Evolutionary conservation across 2,888 invertebrate genomes (phyloP), one percentile per base, ranked within the genome.

Genomic region (Zeuzera pyrina): DNA sequence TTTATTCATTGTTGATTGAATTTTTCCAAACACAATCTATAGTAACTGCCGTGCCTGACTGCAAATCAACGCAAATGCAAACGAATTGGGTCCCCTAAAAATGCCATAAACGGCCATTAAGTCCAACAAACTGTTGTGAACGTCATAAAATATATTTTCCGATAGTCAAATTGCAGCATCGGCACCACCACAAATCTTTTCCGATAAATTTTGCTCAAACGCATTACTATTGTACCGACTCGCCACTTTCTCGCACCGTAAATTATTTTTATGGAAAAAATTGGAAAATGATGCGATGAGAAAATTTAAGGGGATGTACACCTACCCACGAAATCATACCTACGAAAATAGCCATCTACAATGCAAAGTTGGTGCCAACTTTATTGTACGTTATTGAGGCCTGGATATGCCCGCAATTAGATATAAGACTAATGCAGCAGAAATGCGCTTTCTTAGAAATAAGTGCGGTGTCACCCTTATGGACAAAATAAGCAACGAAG

Each of bases 71-170:
- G 39, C 45, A 47, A 35, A 44, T 52, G 47, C 52, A 52, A 51
- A 56, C 51, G 52, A 49, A 26, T 42, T 33, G 30, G 31, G 45
- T 46, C 34, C 44, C 50, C 35, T 33, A 55, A 63, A 63, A 58
- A 46, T 45, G 40, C 38, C 46, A 39, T 51, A 57, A 57, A 57
- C 57, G 54, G 40, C 62, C 57, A 63, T 70, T 72, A 71, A 71
- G 54, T 52, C 52, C 57, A 60, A 67, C 68, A 68, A 68, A 74
- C 63, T 67, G 58, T 66, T 52, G 45, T 57, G 60, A 62, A 68
- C 60, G 65, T 71, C 71, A 73, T 74, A 74, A 74, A 74, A 78
- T 76, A 73, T 77, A 73, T 76, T 74, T 77, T 62, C 68, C 71
- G 70, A 74, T 74, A 78, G 69, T 67, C 70, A 74, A 78, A 77